Percentiles rank a stretch among this genome's conserved stretches.
Conservation (phyloP, 2,797 vertebrate genomes). For the Etheostoma perlongum region DNA sequence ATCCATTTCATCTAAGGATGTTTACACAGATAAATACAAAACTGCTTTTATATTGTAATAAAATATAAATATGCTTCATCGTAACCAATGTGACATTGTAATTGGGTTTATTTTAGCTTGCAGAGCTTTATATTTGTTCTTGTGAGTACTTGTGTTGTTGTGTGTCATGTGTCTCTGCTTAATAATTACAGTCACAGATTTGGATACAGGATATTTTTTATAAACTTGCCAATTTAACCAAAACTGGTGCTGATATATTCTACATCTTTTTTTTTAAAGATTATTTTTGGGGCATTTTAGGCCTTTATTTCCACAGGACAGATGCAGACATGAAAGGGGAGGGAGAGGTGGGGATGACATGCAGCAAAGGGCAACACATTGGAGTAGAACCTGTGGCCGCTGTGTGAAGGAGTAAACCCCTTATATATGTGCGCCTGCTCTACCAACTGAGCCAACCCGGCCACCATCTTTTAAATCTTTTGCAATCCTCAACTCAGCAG, state of each 20-base stretch:
- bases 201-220: neutral
- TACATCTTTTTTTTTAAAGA: neutral
- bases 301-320: no score
- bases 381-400: no score
- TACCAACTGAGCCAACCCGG: no score
- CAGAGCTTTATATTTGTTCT: no score
- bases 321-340: no score
- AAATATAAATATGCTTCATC: neutral
- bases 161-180: neutral
- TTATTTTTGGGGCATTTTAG: no score
- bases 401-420: no score
- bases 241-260: neutral
- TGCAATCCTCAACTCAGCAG: neutral
- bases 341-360: no score
- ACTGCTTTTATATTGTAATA: neutral
- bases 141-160: no score
- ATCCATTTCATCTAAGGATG: conserved; percentile 9
- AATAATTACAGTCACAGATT: neutral
- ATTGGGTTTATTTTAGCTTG: no score
- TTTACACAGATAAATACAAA: neutral
- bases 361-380: no score
- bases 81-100: neutral
- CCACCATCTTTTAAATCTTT: neutral
- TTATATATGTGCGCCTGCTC: no score
- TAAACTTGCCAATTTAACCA: neutral